Evolutionary conservation across 2,113 vertebrate genomes (phyloP).

Genomic region (Bos taurus): ARS-UCD2.0 NC_037338.1:30975501-30976000

Average conservation of each 20-base stretch:
- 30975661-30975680: not conserved
- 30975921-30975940: too few relatives aligned
- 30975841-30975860: not conserved
- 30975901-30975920: too few relatives aligned
- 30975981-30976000: too few relatives aligned
- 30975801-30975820: not conserved
- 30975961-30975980: too few relatives aligned
- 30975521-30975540: not conserved
- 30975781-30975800: not conserved
- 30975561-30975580: not conserved
- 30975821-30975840: not conserved
- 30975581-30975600: not conserved
- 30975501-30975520: not conserved
- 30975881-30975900: too few relatives aligned
- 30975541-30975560: not conserved
- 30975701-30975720: conserved; percentile 6
- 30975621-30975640: conserved; percentile 29
- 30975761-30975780: conserved; percentile 4
- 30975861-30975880: too few relatives aligned
- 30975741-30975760: not conserved
- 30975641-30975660: conserved; percentile 13
- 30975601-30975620: not conserved
- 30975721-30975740: not conserved
- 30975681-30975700: not conserved
- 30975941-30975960: too few relatives aligned